Conservation (phyloP, 2,797 vertebrate species). For the Arnoldichthys spilopterus region DNA sequence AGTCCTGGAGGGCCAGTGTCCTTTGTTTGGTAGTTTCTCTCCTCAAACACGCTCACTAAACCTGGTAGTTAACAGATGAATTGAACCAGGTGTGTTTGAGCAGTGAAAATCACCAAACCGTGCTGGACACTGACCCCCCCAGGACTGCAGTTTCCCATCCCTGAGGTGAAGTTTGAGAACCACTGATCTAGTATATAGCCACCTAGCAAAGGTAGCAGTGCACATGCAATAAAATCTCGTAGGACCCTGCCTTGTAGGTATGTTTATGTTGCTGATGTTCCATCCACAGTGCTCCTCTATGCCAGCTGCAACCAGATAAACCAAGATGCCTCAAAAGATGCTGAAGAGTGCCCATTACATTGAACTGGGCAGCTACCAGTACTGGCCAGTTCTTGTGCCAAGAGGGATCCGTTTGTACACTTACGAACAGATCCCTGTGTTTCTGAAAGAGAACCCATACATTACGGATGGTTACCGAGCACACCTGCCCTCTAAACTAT, state of each 20-base stretch:
- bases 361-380: conserved; percentile 92
- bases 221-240: not conserved
- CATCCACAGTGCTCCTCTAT: conserved; percentile 19
- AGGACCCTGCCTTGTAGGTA: not conserved
- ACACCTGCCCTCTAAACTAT: conserved; percentile 93
- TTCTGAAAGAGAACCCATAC: conserved; percentile 96
- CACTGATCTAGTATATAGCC: not conserved
- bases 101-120: too few relatives aligned
- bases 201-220: not conserved
- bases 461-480: conserved; percentile 98
- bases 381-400: conserved; percentile 93
- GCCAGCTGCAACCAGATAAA: conserved; percentile 18
- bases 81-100: too few relatives aligned
- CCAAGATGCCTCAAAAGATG: conserved; percentile 87
- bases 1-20: too few relatives aligned
- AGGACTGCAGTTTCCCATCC: not conserved
- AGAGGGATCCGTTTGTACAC: conserved; percentile 94
- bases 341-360: conserved; percentile 91
- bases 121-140: too few relatives aligned
- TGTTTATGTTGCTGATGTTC: not conserved
- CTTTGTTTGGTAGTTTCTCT: too few relatives aligned
- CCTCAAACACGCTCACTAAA: too few relatives aligned
- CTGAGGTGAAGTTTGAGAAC: not conserved
- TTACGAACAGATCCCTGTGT: conserved; percentile 93
- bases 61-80: too few relatives aligned